Evolutionary conservation across 1,140 invertebrate genomes (phyloP).

Genomic region (Rhizoglyphus robini): DNA sequence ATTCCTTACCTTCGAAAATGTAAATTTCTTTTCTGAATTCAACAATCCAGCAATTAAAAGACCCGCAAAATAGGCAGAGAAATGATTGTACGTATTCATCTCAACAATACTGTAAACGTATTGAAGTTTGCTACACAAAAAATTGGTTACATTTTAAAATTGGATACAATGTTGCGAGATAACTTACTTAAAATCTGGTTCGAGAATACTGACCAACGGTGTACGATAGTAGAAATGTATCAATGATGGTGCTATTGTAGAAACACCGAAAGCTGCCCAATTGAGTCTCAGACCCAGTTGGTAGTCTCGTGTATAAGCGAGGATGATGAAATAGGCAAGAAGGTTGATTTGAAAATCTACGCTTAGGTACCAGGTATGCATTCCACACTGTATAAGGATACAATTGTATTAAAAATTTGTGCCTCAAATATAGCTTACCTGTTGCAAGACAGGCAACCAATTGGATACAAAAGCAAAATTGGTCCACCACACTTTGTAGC

Average conservation of each 20-base stretch:
- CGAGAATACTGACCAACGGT: conserved; percentile 6
- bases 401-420: too few relatives aligned
- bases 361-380: conserved; percentile 19
- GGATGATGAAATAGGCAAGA: conserved; percentile 16
- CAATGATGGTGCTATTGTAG: neutral
- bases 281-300: conserved; percentile 5
- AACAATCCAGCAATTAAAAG: conserved; percentile 7
- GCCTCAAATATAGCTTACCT: too few relatives aligned
- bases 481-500: conserved; percentile 19
- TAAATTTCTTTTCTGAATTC: conserved; percentile 4
- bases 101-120: conserved; percentile 6
- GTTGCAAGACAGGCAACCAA: conserved; percentile 13
- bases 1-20: neutral
- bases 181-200: conserved; percentile 15
- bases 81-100: conserved; percentile 16
- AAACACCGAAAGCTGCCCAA: neutral
- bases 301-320: conserved; percentile 2
- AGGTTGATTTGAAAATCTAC: conserved; percentile 23
- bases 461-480: conserved; percentile 18
- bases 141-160: too few relatives aligned
- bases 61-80: conserved; percentile 8
- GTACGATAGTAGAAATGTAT: neutral
- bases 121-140: conserved; percentile 6
- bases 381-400: conserved; percentile 13
- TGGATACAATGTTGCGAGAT: too few relatives aligned